Evolutionary conservation across 2,888 invertebrate species (phyloP).

Genomic region (Plutella xylostella): DNA sequence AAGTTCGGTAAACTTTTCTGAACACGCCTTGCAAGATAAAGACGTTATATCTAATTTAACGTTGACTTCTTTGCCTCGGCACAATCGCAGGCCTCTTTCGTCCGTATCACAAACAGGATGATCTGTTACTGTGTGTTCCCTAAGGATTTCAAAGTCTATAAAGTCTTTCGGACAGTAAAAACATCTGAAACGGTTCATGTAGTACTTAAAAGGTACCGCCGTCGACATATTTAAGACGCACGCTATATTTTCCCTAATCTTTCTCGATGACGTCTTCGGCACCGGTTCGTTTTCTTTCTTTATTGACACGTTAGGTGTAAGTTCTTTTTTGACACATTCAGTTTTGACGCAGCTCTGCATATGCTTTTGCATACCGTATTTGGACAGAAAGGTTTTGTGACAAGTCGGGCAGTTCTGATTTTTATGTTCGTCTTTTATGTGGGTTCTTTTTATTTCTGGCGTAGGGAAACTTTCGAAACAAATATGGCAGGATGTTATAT

Average conservation of each 20-base stretch:
- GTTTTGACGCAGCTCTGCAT: background rate
- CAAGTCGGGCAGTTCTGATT: slow-evolving; percentile 4
- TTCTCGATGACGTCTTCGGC: slow-evolving; percentile 2
- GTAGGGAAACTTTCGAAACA: background rate
- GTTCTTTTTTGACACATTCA: background rate
- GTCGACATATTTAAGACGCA: slow-evolving; percentile 16
- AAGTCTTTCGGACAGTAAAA: slow-evolving; percentile 16
- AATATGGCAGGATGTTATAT: slow-evolving; percentile 2
- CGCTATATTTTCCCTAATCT: slow-evolving; percentile 14
- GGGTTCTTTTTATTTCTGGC: background rate
- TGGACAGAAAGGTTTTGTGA: slow-evolving; percentile 5
- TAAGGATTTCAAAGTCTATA: slow-evolving; percentile 30
- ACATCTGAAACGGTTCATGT: slow-evolving; percentile 17
- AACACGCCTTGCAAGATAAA: slow-evolving; percentile 42
- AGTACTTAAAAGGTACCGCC: slow-evolving; percentile 17
- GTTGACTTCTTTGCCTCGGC: slow-evolving; percentile 40
- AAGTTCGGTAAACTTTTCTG: slow-evolving; percentile 36
- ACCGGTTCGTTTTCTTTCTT: slow-evolving; percentile 1
- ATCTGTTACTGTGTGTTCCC: slow-evolving; percentile 32
- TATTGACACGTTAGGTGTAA: background rate
- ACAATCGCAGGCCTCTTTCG: slow-evolving; percentile 25
- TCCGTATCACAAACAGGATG: slow-evolving; percentile 47
- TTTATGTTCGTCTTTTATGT: background rate
- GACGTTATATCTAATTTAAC: slow-evolving; percentile 50
- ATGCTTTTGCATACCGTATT: slow-evolving; percentile 4